A percentile compares a stretch with the other conserved stretches of the same genome.
Evolutionary conservation across 2,797 vertebrate genomes (phyloP).

Genomic region (Siniperca undulata): DNA sequence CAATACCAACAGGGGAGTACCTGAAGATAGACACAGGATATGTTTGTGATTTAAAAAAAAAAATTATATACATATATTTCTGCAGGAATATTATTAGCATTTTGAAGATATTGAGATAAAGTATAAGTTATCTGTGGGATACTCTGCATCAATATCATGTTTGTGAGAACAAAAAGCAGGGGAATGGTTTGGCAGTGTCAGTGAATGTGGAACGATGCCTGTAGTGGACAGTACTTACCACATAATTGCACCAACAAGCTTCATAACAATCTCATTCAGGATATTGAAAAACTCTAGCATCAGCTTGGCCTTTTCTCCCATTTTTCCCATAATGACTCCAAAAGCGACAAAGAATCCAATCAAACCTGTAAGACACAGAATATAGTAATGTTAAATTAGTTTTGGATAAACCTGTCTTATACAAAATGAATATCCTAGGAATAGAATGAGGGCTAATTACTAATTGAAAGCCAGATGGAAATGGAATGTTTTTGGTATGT

Average conservation of each 20-base stretch:
- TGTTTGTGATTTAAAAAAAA: background rate
- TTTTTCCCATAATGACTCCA: conserved; percentile 98
- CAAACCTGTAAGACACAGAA: conserved; percentile 86
- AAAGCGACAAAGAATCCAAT: conserved; percentile 99
- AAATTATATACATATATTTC: too few species aligned
- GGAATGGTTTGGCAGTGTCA: background rate
- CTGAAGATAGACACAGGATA: conserved; percentile 75
- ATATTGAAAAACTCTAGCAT: conserved; percentile 99
- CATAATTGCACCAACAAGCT: conserved; percentile 96
- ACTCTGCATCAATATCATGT: background rate
- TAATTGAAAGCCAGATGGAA: background rate
- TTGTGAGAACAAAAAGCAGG: background rate
- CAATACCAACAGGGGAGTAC: conserved; percentile 98
- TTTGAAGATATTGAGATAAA: background rate
- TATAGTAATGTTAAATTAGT: background rate
- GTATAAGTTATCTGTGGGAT: background rate
- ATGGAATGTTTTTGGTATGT: background rate
- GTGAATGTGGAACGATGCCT: background rate
- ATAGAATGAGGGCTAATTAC: background rate
- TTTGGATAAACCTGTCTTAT: background rate
- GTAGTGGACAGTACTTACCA: conserved; percentile 88
- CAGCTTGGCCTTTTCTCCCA: conserved; percentile 97
- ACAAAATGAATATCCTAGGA: background rate
- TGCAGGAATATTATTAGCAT: background rate
- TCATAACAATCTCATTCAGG: conserved; percentile 98